Conservation (phyloP, 2,113 vertebrate species). For the Geothlypis trichas region DNA sequence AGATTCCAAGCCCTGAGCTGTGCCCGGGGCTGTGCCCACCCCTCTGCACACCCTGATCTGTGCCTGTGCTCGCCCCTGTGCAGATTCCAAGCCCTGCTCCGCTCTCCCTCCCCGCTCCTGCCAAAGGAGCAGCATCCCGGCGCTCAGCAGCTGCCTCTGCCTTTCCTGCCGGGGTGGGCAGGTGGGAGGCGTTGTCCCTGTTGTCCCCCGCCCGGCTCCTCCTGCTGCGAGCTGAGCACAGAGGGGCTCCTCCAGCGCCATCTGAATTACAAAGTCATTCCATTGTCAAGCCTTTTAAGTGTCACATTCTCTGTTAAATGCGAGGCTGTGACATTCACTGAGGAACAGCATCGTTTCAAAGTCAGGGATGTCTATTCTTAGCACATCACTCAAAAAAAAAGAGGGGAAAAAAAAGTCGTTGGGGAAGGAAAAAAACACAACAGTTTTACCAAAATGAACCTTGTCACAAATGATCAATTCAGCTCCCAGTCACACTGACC, state of each 20-base stretch:
- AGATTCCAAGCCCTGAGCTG: no score
- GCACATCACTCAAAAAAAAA: slow-evolving; percentile 21
- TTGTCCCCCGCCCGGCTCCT: background rate
- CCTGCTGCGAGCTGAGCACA: background rate
- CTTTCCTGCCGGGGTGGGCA: background rate
- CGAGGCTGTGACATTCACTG: slow-evolving; percentile 48
- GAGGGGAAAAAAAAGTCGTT: background rate
- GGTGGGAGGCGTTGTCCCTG: slow-evolving; percentile 8
- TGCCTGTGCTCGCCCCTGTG: rapidly evolving
- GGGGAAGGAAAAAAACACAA: background rate
- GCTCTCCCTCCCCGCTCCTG: background rate
- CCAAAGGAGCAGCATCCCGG: background rate
- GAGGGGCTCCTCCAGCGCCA: background rate
- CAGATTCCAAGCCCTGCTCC: no score
- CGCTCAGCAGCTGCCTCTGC: slow-evolving; percentile 15
- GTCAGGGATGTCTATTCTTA: slow-evolving; percentile 60
- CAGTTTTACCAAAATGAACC: slow-evolving; percentile 41
- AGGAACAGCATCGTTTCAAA: slow-evolving; percentile 20
- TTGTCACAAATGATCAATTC: slow-evolving; percentile 57
- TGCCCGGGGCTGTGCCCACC: no score
- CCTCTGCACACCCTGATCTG: no score
- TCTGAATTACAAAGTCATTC: background rate
- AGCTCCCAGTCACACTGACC: background rate
- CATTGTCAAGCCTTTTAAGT: slow-evolving; percentile 8
- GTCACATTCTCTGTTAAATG: slow-evolving; percentile 34